These are phyloP conservation scores for Apostichopus japonicus DNA, from an alignment of 35 echinoderm and acorn worm genomes.

Conservation along the genomic window DNA sequence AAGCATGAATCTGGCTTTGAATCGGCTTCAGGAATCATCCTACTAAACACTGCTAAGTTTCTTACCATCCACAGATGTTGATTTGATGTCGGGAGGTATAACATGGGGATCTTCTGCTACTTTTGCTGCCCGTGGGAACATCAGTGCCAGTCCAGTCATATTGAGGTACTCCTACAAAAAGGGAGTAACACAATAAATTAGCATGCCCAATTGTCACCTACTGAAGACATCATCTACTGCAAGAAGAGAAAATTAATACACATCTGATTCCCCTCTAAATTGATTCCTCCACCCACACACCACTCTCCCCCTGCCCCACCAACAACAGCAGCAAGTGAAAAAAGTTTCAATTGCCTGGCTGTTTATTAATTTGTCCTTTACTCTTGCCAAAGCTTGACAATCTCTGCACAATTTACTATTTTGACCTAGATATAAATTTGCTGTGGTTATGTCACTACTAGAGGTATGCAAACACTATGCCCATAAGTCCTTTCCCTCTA, in stretches of 20 bases:
- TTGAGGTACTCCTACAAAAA: conserved; percentile 20
- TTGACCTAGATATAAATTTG: too few relatives aligned
- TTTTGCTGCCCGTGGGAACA: conserved; percentile 10
- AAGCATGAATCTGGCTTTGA: too few relatives aligned
- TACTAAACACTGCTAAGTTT: background rate
- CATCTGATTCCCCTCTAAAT: background rate
- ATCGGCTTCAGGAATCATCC: too few relatives aligned
- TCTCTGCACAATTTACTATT: too few relatives aligned
- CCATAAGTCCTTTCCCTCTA: too few relatives aligned
- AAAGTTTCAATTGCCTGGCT: too few relatives aligned
- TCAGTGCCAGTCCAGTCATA: background rate
- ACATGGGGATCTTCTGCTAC: conserved; percentile 13
- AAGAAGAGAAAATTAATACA: background rate
- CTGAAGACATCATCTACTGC: background rate
- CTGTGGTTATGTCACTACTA: too few relatives aligned
- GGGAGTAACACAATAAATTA: background rate
- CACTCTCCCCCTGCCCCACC: too few relatives aligned
- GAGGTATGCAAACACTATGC: too few relatives aligned
- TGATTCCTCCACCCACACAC: background rate
- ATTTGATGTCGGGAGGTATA: conserved; percentile 26
- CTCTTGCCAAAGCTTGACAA: too few relatives aligned
- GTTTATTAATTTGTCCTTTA: too few relatives aligned
- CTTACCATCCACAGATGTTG: conserved; percentile 35
- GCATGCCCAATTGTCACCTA: background rate
- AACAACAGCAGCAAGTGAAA: too few relatives aligned